Conservation (phyloP, 1,140 invertebrate genomes). For the Platorchestia sp. region DNA sequence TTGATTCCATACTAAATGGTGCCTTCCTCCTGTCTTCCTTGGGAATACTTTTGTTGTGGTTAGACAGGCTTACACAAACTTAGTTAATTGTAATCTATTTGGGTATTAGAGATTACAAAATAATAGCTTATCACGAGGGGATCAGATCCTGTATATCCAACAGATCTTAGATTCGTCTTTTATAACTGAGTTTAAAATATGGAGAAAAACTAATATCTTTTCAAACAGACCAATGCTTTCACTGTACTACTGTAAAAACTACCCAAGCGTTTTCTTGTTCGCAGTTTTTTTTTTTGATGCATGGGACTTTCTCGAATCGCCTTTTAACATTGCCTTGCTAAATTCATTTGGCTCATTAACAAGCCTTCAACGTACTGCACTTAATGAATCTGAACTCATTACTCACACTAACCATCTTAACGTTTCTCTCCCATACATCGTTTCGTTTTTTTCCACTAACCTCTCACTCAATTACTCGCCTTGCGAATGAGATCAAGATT, state of each 20-base stretch:
- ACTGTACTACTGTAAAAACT: neutral
- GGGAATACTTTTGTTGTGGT: no score
- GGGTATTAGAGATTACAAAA: no score
- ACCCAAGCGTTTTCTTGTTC: neutral
- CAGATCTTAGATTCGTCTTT: no score
- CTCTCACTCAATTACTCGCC: slow-evolving; percentile 56
- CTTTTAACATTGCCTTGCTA: neutral
- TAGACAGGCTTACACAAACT: no score
- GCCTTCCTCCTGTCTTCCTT: no score
- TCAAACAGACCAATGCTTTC: no score
- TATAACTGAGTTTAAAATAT: no score
- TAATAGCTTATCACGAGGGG: no score
- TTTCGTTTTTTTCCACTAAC: neutral
- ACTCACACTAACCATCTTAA: neutral
- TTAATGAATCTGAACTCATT: neutral
- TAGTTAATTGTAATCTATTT: no score
- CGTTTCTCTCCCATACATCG: neutral
- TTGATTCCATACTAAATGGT: no score
- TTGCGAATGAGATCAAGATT: slow-evolving; percentile 65
- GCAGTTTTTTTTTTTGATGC: neutral
- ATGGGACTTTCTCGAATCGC: neutral
- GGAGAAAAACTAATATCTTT: no score
- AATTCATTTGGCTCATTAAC: neutral
- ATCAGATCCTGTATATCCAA: no score
- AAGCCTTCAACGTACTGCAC: neutral